phyloP scores from a whole-genome alignment of 2,888 invertebrate species.

The Dascillus cervinus region DNA sequence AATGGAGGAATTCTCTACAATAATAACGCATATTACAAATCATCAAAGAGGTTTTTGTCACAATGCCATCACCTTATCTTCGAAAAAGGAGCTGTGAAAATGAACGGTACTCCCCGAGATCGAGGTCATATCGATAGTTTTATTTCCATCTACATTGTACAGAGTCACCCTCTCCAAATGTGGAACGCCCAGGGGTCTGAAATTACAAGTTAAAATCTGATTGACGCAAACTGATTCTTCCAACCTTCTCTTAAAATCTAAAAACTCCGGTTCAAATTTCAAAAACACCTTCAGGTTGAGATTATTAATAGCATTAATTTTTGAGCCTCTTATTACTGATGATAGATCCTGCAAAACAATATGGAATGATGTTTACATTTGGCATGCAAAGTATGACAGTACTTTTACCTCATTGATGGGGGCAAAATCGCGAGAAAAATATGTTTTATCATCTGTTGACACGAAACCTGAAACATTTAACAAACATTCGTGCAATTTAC shows the following conservation, averaged over 20 bases:
- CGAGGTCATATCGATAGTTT: conserved; percentile 84
- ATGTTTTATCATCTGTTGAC: conserved; percentile 62
- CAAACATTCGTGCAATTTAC: conserved; percentile 7
- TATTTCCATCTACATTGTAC: conserved; percentile 78
- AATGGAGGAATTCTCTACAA: conserved; percentile 76
- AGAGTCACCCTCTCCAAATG: conserved; percentile 80
- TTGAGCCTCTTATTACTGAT: conserved; percentile 28
- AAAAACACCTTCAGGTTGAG: conserved; percentile 42
- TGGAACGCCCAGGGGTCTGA: conserved; percentile 78
- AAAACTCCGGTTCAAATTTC: conserved; percentile 57
- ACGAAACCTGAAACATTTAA: conserved; percentile 54
- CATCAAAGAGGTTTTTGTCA: not conserved
- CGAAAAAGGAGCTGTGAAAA: conserved; percentile 96
- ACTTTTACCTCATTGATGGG: conserved; percentile 47
- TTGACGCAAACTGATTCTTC: too few species aligned
- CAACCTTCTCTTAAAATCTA: conserved; percentile 66
- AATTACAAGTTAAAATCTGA: conserved; percentile 30
- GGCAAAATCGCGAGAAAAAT: conserved; percentile 57
- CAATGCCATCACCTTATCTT: conserved; percentile 68
- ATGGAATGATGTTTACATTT: conserved; percentile 2
- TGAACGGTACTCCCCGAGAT: conserved; percentile 91
- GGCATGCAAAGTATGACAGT: conserved; percentile 1
- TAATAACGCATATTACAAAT: not conserved
- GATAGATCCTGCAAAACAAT: conserved; percentile 35
- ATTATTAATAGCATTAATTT: conserved; percentile 19